Evolutionary conservation across 2,888 invertebrate species (phyloP).

Genomic region (Caenorhabditis macrosperma): DNA sequence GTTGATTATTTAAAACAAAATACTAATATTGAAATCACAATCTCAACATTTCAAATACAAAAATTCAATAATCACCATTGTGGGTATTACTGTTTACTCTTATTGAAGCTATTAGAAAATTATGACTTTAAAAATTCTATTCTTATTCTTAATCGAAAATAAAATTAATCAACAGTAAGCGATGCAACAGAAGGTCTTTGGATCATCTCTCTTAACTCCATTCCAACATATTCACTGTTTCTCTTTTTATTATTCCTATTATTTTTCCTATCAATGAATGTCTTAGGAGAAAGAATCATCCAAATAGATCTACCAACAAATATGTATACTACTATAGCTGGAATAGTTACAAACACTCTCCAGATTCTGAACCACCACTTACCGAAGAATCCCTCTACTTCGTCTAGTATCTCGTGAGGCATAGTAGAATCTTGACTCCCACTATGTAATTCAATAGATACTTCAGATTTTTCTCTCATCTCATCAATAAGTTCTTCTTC

Average conservation of each 20-base stretch:
- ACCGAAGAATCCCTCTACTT: constrained; percentile 9
- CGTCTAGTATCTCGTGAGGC: constrained; percentile 13
- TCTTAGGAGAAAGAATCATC: constrained; percentile 19
- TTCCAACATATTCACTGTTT: not conserved
- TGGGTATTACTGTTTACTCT: too few relatives aligned
- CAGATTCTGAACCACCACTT: constrained; percentile 19
- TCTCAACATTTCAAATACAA: too few relatives aligned
- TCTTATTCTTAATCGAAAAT: too few relatives aligned
- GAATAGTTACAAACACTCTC: constrained; percentile 19
- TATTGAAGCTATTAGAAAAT: too few relatives aligned
- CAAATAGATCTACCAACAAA: constrained; percentile 11
- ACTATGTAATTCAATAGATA: not conserved
- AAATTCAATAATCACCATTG: too few relatives aligned
- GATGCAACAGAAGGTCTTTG: constrained; percentile 1
- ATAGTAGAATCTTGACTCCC: constrained; percentile 3
- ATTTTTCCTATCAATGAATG: constrained; percentile 18
- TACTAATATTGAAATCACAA: too few relatives aligned
- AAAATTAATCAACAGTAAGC: constrained; percentile 15
- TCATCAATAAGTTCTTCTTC: constrained; percentile 9
- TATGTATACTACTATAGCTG: not conserved
- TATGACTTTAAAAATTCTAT: too few relatives aligned
- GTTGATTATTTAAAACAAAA: too few relatives aligned
- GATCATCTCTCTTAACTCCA: constrained; percentile 10
- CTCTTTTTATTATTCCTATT: constrained; percentile 1
- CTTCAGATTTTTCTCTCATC: constrained; percentile 3